Conservation (phyloP, 2,888 invertebrate genomes). For the Pyrrhosoma nymphula region DNA sequence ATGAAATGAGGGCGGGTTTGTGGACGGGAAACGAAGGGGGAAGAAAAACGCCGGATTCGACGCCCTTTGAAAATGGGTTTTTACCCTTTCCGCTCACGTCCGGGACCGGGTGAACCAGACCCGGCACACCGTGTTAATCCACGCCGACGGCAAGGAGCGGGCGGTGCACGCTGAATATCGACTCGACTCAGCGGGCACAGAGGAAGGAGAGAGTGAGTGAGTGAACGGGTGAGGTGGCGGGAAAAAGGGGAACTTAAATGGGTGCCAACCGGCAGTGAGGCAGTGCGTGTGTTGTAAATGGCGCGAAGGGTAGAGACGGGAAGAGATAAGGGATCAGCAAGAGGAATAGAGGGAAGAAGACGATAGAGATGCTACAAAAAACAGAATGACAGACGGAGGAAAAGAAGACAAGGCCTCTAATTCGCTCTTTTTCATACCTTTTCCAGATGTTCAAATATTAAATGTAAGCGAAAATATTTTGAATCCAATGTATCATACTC, state of each 20-base stretch:
- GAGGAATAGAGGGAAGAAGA: not conserved
- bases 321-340: not conserved
- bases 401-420: no score
- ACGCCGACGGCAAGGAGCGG: not conserved
- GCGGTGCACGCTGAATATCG: conserved; percentile 13
- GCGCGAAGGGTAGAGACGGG: not conserved
- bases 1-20: not conserved
- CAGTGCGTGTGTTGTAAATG: not conserved
- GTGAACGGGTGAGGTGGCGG: not conserved
- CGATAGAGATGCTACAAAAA: not conserved
- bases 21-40: not conserved
- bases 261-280: no score
- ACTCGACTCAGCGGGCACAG: not conserved
- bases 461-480: no score
- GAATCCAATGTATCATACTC: no score
- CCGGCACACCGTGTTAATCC: not conserved
- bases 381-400: no score
- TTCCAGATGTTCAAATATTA: no score
- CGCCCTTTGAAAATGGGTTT: not conserved
- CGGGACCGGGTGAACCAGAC: not conserved
- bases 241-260: not conserved
- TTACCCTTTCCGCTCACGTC: conserved; percentile 22
- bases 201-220: not conserved
- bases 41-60: not conserved
- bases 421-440: no score